These are phyloP conservation scores for Hippotragus niger DNA, from an alignment of 2,113 vertebrate genomes.

Conservation along the genomic window DNA sequence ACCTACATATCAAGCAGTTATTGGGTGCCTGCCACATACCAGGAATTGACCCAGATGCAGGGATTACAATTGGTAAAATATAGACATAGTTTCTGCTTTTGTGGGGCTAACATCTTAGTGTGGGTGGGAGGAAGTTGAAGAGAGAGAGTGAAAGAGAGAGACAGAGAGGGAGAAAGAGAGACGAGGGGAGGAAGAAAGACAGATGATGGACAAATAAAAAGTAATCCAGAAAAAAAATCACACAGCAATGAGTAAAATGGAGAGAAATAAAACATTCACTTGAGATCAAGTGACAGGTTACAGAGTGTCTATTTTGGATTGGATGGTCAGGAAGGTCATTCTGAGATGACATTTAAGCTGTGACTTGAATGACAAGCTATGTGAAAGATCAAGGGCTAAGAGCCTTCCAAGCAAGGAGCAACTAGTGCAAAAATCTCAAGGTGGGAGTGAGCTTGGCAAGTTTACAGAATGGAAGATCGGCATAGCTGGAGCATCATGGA, in stretches of 20 bases:
- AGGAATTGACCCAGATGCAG: background rate
- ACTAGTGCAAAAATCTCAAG: background rate
- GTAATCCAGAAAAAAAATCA: background rate
- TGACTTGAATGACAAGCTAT: background rate
- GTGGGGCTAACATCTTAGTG: background rate
- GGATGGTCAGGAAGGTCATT: background rate
- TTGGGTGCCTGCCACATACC: background rate
- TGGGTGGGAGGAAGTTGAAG: too few species aligned
- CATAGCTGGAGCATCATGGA: background rate
- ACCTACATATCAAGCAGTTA: background rate
- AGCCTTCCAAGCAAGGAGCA: background rate
- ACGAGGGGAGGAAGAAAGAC: background rate
- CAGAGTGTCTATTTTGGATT: background rate
- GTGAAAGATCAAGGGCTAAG: background rate
- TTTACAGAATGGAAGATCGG: background rate
- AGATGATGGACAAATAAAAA: background rate
- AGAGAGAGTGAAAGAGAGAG: background rate
- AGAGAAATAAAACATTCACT: slow-evolving; percentile 8
- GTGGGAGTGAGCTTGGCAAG: background rate
- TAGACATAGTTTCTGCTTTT: background rate
- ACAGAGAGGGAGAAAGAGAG: background rate
- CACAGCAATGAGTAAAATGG: background rate
- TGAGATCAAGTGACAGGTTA: background rate
- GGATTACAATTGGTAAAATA: background rate
- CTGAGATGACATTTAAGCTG: background rate